Conservation (phyloP, 2,113 vertebrate genomes). For the Callipepla squamata region DNA sequence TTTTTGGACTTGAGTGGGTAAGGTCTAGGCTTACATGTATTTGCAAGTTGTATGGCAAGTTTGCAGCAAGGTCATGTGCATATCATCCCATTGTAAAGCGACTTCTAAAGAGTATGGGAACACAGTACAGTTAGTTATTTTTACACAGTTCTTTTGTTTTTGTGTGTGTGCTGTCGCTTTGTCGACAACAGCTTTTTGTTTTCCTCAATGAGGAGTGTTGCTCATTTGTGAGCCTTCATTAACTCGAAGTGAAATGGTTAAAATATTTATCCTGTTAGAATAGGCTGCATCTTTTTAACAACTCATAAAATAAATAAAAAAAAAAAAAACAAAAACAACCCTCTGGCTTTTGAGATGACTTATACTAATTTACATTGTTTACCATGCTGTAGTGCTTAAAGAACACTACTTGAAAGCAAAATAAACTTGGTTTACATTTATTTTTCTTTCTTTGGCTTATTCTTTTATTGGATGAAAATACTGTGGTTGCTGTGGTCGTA, state of each 20-base stretch:
- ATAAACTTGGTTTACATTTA: slow-evolving; percentile 99
- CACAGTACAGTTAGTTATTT: slow-evolving; percentile 91
- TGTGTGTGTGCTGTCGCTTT: slow-evolving; percentile 96
- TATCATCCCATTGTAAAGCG: slow-evolving; percentile 97
- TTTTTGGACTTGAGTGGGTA: slow-evolving; percentile 78
- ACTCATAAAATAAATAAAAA: slow-evolving; percentile 83
- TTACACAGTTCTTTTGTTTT: slow-evolving; percentile 88
- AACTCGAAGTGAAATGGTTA: slow-evolving; percentile 97
- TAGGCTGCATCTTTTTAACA: slow-evolving; percentile 99
- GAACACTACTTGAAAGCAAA: slow-evolving; percentile 97
- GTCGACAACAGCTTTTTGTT: slow-evolving; percentile 99
- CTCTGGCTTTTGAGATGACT: slow-evolving; percentile 94
- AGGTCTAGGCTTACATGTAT: slow-evolving; percentile 82
- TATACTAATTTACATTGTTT: slow-evolving; percentile 99
- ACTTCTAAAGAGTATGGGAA: slow-evolving; percentile 94
- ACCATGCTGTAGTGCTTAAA: slow-evolving; percentile 97
- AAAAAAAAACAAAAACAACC: slow-evolving; percentile 71
- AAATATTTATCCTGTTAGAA: slow-evolving; percentile 99
- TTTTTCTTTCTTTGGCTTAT: slow-evolving; percentile 80
- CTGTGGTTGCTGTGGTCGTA: slow-evolving; percentile 66
- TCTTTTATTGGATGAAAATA: slow-evolving; percentile 74
- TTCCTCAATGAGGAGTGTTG: slow-evolving; percentile 99
- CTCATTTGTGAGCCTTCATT: slow-evolving; percentile 99
- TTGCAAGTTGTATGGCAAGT: slow-evolving; percentile 80
- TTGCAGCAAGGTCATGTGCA: slow-evolving; percentile 91